Evolutionary conservation across 1,140 invertebrate species (phyloP), one percentile per base, ranked within the genome.

Genomic region (Drosophila littoralis): DNA sequence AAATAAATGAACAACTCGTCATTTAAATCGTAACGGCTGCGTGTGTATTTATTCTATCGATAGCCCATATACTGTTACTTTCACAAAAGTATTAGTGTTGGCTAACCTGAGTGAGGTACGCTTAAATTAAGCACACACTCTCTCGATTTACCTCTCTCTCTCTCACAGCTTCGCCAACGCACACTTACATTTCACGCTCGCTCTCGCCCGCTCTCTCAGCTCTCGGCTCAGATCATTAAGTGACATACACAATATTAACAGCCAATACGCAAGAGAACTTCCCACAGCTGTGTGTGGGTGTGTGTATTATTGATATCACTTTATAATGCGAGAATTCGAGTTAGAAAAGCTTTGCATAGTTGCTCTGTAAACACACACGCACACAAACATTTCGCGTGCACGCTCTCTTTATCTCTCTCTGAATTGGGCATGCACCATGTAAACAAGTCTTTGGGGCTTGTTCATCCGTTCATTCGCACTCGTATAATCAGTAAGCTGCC

Each of bases 1-100:
- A 59, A 45, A 59, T 45, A 59, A 59, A 46, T 22, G n/a, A 10
- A 28, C 13, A 58, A n/a, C 28, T 40, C 10, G 15, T 22, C 6
- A 28, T 48, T 48, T 10, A 12, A 32, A 12, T 48, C 10, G 10
- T 22, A 52, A 35, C 32, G 28, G 8, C 33, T 36, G 1, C 5
- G 12, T 28, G 17, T 45, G 3, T 1, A n/a, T 17, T 33, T 36
- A 13, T 17, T 3, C 6, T 36, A 43, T 55, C 15, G 52, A 55
- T 40, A 40, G 4, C 4, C 22, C 17, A 22, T 9, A 7, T 38
- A 38, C 17, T 33, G 51, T 7, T 5, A 17, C 15, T n/a, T 28
- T 40, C 12, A 28, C 28, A 45, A 12, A 1, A 28, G 0, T 28
- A 5, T 28, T 28, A 28, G 22, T 28, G 22, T 28, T 28, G 22